Base-by-base conservation (phyloP, 2,113 vertebrate species). In the Ictalurus furcatus region DNA sequence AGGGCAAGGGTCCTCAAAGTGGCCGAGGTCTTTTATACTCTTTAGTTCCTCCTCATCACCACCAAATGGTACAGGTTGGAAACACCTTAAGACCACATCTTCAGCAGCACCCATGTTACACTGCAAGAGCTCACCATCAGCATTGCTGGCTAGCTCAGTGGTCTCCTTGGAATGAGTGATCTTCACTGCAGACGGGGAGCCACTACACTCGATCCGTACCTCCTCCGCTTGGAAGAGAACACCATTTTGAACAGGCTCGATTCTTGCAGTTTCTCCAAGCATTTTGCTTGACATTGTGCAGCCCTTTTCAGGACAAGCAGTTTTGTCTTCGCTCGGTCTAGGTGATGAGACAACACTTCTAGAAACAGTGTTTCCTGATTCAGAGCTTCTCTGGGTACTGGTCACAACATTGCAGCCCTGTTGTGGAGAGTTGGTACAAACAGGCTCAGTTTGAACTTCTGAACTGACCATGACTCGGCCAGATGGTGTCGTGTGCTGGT, bases 401-500 rank as follows among this genome's bases (percentile, higher is more conserved):
- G 87, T 28, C 11, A 86, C 54, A 79, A 76, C 76, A 12, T 54
- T 11, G 5, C 88, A 34, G n/a, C 56, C 4, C 0, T 86, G 65
- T 0, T n/a, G 82, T 0, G 84, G 17, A 1, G 89, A 88, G 56
- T 83, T 88, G 19, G 44, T 81, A 59, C 52, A 13, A 5, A 93
- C 79, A 0, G 95, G 95, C 37, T 96, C 96, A 0, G 96, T 96
- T 90, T 96, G 96, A 4, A 96, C 95, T 89, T 96, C 94, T 0
- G 93, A 93, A 88, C 86, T 96, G 61, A 92, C 93, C 90, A 92
- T 95, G 25, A 94, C 93, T 76, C 90, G 90, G 25, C 87, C 74
- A 48, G 85, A 13, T 0, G 91, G 88, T 4, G 71, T 37, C 25
- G 81, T 90, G 12, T 95, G 94, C 63, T 96, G 95, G 87, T 94